phyloP scores from a whole-genome alignment of 2,888 invertebrate species.

The Malacosoma neustria region DNA sequence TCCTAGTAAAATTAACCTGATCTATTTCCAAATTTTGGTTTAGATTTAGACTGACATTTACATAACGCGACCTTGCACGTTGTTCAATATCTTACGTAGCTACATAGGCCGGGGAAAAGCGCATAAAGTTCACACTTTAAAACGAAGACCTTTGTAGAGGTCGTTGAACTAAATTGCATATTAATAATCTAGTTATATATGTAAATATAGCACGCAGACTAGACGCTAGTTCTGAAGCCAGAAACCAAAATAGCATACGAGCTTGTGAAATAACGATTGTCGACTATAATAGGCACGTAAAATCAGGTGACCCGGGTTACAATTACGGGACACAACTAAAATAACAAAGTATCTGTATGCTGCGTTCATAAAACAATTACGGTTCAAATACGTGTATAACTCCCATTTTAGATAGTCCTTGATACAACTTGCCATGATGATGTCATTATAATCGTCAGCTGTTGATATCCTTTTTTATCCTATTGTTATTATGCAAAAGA shows the following conservation, averaged over 20 bases:
- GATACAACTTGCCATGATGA: constrained; percentile 26
- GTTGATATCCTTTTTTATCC: too few species aligned
- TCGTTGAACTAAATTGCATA: not conserved
- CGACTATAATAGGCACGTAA: constrained; percentile 21
- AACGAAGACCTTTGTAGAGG: not conserved
- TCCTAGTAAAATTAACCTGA: not conserved
- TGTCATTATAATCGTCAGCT: constrained; percentile 24
- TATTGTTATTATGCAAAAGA: too few species aligned
- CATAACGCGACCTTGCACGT: not conserved
- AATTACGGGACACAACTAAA: constrained; percentile 3
- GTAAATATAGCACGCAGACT: constrained; percentile 6
- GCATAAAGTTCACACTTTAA: not conserved
- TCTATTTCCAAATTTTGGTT: not conserved
- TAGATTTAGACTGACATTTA: not conserved
- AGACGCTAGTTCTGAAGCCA: constrained; percentile 38
- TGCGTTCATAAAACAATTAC: not conserved
- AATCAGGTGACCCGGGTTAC: constrained; percentile 29
- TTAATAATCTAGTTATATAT: not conserved
- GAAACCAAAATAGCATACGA: constrained; percentile 50
- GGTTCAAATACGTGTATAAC: not conserved
- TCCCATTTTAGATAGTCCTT: constrained; percentile 18
- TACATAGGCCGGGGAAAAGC: not conserved
- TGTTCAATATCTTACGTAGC: not conserved
- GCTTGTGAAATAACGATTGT: constrained; percentile 35
- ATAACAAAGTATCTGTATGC: not conserved